phyloP scores from a whole-genome alignment of 1,140 invertebrate genomes.

The Nasonia vitripennis region DNA sequence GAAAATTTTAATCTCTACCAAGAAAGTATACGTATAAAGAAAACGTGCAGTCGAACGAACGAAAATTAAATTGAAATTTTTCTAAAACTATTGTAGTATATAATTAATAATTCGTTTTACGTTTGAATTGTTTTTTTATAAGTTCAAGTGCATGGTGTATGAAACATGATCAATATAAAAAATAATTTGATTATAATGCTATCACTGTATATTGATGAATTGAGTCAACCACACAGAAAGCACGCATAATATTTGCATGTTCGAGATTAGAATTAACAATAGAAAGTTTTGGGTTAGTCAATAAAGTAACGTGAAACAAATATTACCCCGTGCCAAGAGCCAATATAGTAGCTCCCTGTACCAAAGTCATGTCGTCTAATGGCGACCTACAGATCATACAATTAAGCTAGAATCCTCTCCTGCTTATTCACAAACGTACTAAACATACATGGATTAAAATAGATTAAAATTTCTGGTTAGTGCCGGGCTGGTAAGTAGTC shows the following conservation, averaged over 20 bases:
- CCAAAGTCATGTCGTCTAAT: constrained; percentile 70
- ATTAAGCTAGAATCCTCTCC: constrained; percentile 33
- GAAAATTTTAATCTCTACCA: neutral
- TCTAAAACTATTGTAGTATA: neutral
- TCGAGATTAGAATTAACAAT: constrained; percentile 34
- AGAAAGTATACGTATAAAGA: neutral
- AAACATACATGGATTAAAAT: neutral
- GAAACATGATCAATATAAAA: neutral
- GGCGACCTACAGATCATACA: constrained; percentile 62
- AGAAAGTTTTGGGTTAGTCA: constrained; percentile 43
- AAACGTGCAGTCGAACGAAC: neutral
- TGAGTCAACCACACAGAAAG: constrained; percentile 10
- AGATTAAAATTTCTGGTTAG: no score
- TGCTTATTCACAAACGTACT: neutral
- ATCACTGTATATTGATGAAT: neutral
- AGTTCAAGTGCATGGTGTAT: neutral
- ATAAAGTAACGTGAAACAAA: constrained; percentile 53
- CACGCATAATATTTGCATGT: constrained; percentile 34
- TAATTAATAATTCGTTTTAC: neutral
- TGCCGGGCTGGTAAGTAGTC: no score
- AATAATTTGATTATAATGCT: neutral
- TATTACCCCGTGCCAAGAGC: constrained; percentile 73
- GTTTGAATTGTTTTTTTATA: neutral
- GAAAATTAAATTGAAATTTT: neutral
- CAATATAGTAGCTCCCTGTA: constrained; percentile 72